These are phyloP conservation scores for Drosophila multiciliata DNA, from an alignment of 2,888 invertebrate species.

Conservation along the genomic window DNA sequence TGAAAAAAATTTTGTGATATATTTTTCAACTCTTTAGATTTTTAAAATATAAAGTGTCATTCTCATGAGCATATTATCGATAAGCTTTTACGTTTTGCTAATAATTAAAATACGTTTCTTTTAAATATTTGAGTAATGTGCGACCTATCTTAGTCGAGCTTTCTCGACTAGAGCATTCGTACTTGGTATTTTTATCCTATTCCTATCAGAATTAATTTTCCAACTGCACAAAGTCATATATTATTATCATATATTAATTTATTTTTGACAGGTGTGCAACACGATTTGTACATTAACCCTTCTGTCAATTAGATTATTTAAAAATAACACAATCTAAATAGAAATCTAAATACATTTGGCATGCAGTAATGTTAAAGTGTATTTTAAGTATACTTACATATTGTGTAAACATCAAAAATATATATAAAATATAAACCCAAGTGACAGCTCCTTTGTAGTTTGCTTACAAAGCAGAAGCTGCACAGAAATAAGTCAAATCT, in stretches of 20 bases:
- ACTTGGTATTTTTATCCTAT: neutral
- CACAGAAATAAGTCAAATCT: constrained; percentile 25
- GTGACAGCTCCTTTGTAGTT: neutral
- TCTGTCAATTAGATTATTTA: neutral
- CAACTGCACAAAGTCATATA: neutral
- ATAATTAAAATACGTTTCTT: neutral
- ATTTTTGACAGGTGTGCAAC: neutral
- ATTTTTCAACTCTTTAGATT: neutral
- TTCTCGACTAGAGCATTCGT: neutral
- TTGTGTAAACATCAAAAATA: neutral
- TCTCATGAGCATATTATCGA: neutral
- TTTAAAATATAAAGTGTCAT: too few relatives aligned
- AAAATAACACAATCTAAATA: too few relatives aligned
- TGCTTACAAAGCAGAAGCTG: constrained; percentile 10
- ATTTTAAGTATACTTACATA: neutral
- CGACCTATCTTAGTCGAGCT: neutral
- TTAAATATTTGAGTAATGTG: neutral
- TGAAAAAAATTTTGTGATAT: neutral
- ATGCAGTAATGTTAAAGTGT: neutral
- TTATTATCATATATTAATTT: neutral
- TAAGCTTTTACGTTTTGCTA: neutral
- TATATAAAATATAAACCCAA: neutral
- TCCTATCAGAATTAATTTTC: neutral
- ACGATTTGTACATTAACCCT: neutral
- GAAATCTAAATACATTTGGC: neutral